Conservation (phyloP, 2,113 vertebrate genomes). For the Lota lota region DNA sequence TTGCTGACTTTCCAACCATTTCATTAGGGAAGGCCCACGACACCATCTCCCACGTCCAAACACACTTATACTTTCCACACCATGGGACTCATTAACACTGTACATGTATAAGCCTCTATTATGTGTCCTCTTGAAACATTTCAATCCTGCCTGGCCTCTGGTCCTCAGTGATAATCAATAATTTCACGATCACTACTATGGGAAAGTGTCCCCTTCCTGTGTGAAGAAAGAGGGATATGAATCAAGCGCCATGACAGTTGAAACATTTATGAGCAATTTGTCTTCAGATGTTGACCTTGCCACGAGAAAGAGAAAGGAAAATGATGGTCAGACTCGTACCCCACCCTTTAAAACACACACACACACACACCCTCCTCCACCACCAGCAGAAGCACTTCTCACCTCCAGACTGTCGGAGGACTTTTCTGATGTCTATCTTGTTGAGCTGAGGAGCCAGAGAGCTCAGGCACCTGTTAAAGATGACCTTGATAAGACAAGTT, state of each 20-base stretch:
- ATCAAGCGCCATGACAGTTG: too few species aligned
- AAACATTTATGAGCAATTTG: too few species aligned
- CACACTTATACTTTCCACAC: background rate
- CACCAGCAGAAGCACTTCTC: background rate
- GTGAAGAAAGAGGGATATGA: too few species aligned
- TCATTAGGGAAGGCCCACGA: background rate
- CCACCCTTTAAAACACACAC: background rate
- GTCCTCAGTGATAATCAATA: background rate
- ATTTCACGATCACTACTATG: background rate
- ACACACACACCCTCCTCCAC: background rate
- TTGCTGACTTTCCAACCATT: background rate
- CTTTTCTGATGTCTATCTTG: conserved; percentile 43
- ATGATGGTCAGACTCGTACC: background rate
- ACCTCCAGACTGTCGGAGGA: background rate
- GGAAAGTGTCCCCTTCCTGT: too few species aligned
- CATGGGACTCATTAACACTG: background rate
- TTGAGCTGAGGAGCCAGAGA: conserved; percentile 20
- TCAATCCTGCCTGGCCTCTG: conserved; percentile 6
- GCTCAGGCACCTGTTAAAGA: conserved; percentile 52
- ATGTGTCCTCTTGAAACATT: background rate
- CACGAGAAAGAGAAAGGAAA: background rate
- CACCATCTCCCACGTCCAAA: background rate
- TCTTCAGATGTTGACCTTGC: background rate
- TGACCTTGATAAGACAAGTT: conserved; percentile 48
- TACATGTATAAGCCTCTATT: background rate